phyloP scores from a whole-genome alignment of 2,113 vertebrate genomes.

The Octodon degus region DNA sequence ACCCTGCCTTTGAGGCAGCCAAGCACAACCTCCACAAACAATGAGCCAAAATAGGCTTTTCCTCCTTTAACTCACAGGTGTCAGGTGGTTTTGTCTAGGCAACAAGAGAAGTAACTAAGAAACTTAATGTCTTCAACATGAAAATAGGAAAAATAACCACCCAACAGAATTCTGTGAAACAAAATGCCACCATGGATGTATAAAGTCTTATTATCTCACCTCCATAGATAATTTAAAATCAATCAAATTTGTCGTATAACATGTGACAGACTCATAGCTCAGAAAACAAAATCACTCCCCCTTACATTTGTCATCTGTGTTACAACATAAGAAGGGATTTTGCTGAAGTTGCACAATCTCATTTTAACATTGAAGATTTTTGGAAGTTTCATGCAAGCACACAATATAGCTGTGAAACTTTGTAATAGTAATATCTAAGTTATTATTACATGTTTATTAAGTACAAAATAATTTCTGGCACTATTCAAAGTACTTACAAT shows the following conservation, averaged over 20 bases:
- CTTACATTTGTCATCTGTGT: not conserved
- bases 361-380: not conserved
- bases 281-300: not conserved
- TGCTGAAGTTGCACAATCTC: not conserved
- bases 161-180: not conserved
- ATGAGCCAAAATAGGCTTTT: not conserved
- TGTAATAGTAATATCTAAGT: not conserved
- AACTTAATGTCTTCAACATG: not conserved
- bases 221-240: not conserved
- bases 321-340: not conserved
- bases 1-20: not conserved
- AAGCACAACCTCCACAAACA: not conserved
- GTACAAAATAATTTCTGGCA: not conserved
- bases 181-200: not conserved
- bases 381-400: not conserved
- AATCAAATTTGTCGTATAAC: not conserved
- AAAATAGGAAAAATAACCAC: not conserved
- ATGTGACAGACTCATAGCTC: not conserved
- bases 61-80: not conserved
- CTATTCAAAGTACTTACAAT: not conserved
- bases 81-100: not conserved
- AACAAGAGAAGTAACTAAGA: not conserved
- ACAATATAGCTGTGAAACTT: not conserved
- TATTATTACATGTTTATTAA: not conserved
- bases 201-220: not conserved